These are phyloP conservation scores for Hemithea aestivaria DNA, from an alignment of 2,888 invertebrate genomes.

Conservation along the genomic window DNA sequence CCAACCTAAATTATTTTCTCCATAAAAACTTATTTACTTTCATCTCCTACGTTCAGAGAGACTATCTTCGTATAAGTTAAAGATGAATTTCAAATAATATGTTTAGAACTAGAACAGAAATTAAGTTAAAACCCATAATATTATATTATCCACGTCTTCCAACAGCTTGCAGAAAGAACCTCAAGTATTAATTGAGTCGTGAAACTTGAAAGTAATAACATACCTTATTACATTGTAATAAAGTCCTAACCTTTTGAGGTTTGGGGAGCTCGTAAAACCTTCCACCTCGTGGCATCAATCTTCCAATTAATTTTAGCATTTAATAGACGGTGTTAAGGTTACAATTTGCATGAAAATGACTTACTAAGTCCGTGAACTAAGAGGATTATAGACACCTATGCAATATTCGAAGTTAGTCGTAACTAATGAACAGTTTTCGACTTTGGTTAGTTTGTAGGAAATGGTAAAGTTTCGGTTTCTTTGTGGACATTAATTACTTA, in stretches of 20 bases:
- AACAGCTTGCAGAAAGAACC: too few species aligned
- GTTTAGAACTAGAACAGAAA: too few species aligned
- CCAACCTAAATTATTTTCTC: too few species aligned
- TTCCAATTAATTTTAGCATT: conserved; percentile 1
- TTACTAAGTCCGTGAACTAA: conserved; percentile 8
- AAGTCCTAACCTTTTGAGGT: conserved; percentile 18
- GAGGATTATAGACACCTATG: conserved; percentile 16
- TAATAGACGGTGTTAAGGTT: neutral
- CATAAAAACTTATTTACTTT: too few species aligned
- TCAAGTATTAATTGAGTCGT: neutral
- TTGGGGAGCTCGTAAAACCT: conserved; percentile 15
- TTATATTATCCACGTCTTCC: too few species aligned
- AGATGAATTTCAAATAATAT: too few species aligned
- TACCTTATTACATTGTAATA: conserved; percentile 17
- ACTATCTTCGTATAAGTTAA: too few species aligned
- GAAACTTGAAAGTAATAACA: conserved; percentile 12
- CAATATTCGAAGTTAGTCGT: conserved; percentile 11
- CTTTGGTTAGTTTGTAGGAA: conserved; percentile 3
- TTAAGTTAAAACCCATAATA: too few species aligned
- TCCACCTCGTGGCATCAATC: conserved; percentile 5
- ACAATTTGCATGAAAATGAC: conserved; percentile 3
- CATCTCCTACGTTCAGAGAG: too few species aligned
- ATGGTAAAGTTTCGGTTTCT: conserved; percentile 2
- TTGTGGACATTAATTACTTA: too few species aligned
- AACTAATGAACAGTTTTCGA: conserved; percentile 15